Percentiles rank a stretch among this genome's conserved stretches.
Evolutionary conservation across 1,140 invertebrate genomes (phyloP).

Genomic region (Nasonia vitripennis): DNA sequence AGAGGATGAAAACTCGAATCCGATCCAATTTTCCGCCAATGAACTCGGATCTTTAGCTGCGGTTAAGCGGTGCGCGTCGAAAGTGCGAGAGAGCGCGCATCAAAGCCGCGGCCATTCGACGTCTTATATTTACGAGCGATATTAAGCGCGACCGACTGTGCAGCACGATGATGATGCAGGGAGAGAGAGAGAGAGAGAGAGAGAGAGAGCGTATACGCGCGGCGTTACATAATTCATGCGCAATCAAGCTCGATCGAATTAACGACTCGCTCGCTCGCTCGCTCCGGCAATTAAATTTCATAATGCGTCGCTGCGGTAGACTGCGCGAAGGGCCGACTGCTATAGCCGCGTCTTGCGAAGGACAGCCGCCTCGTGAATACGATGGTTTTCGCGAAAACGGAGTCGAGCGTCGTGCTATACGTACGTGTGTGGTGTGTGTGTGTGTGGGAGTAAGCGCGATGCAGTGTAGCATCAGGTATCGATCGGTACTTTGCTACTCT

Average conservation of each 20-base stretch:
- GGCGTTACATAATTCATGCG: neutral
- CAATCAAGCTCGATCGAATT: slow-evolving; percentile 3
- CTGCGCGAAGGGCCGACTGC: too few species aligned
- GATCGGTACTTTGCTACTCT: neutral
- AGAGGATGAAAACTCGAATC: neutral
- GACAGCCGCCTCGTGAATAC: neutral
- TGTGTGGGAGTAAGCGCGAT: neutral
- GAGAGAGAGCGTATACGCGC: neutral
- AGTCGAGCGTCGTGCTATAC: neutral
- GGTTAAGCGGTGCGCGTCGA: neutral
- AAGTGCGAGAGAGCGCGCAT: neutral
- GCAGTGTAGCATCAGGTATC: neutral
- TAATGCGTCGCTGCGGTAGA: neutral
- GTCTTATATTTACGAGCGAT: neutral
- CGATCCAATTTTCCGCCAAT: neutral
- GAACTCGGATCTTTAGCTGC: neutral
- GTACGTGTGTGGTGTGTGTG: too few species aligned
- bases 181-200: neutral
- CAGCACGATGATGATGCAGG: neutral
- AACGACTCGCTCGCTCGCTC: neutral
- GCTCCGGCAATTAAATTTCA: neutral
- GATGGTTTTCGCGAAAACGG: neutral
- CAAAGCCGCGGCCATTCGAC: neutral
- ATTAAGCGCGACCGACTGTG: neutral
- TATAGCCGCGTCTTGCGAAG: neutral